These are phyloP conservation scores for Dromiciops gliroides DNA, from an alignment of 2,113 vertebrate genomes.

Conservation along the genomic window DNA sequence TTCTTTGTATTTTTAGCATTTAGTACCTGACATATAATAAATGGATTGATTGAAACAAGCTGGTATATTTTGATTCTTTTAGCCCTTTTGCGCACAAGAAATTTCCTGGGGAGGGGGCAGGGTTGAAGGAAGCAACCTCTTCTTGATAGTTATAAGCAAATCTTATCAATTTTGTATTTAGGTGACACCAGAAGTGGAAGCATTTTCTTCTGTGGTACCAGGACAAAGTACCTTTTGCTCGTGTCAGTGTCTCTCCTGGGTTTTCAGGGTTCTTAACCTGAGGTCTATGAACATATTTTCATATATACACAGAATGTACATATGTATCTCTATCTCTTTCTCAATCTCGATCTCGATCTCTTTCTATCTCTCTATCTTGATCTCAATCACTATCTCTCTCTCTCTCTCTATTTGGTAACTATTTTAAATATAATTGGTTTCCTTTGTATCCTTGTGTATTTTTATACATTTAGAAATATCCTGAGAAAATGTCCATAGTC, in stretches of 20 bases:
- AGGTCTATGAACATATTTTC: neutral
- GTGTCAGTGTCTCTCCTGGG: too few species aligned
- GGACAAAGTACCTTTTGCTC: neutral
- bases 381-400: too few species aligned
- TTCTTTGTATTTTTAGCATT: neutral
- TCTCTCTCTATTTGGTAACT: neutral
- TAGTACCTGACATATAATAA: neutral
- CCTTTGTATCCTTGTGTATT: neutral
- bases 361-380: too few species aligned
- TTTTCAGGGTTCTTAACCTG: neutral
- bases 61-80: neutral
- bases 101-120: neutral
- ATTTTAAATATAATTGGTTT: neutral
- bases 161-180: neutral
- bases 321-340: too few species aligned
- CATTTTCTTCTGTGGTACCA: neutral
- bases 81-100: neutral
- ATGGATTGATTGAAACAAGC: neutral
- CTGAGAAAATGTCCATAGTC: neutral
- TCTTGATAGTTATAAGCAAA: neutral
- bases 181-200: neutral
- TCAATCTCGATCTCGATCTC: too few species aligned
- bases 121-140: neutral
- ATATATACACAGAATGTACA: too few species aligned
- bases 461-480: neutral